Evolutionary conservation across 2,797 vertebrate genomes (phyloP).

Genomic region (Paramormyrops hopkinsi): DNA sequence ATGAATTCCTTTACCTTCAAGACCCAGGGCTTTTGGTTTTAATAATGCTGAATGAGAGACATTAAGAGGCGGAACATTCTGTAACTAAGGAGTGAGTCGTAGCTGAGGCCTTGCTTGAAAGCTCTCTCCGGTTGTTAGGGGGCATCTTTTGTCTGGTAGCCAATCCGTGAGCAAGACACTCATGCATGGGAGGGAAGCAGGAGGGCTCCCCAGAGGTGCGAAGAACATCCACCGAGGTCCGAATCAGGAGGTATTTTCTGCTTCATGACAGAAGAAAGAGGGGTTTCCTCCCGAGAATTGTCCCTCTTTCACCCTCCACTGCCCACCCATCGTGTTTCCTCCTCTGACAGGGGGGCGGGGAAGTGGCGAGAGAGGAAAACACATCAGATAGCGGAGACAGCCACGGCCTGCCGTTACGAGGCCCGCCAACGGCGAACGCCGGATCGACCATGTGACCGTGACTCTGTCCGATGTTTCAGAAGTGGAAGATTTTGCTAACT

Average conservation of each 20-base stretch:
- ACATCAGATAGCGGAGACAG: not conserved
- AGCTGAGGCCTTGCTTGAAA: not conserved
- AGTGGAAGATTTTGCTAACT: not conserved
- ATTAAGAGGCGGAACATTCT: not conserved
- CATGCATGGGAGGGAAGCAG: not conserved
- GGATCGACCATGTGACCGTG: not conserved
- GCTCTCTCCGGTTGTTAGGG: not conserved
- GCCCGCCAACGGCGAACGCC: not conserved
- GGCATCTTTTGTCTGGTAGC: not conserved
- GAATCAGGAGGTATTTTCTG: not conserved
- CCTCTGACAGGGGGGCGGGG: not conserved
- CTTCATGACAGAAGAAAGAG: not conserved
- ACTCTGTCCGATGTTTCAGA: not conserved
- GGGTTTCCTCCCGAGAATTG: not conserved
- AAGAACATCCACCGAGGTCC: not conserved
- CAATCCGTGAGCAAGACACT: not conserved
- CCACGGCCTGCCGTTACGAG: not conserved
- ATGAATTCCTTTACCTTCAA: constrained; percentile 6
- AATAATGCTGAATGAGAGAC: not conserved
- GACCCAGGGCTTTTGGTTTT: not conserved
- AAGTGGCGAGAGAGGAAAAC: not conserved
- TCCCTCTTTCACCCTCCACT: not conserved
- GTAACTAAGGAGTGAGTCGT: not conserved
- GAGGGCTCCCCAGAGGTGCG: not conserved
- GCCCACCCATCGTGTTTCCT: not conserved